phyloP scores from a whole-genome alignment of 2,888 invertebrate genomes.

The Tridacna crocea region DNA sequence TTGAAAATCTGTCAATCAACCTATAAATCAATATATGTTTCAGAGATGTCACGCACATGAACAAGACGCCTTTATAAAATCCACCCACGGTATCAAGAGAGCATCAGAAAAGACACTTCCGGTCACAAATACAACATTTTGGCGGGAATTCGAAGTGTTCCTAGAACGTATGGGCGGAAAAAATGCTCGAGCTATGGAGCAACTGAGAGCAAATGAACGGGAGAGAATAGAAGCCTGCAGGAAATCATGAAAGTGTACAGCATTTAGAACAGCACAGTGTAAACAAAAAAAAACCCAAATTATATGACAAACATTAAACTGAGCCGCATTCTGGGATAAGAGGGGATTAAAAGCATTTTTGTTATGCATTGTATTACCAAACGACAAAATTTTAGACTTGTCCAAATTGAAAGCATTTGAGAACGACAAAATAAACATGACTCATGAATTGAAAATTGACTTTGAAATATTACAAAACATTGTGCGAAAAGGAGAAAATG shows the following conservation, averaged over 20 bases:
- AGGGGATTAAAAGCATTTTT: no score
- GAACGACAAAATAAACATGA: no score
- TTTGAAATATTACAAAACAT: neutral
- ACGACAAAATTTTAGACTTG: no score
- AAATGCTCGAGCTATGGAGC: neutral
- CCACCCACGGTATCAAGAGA: neutral
- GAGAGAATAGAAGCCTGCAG: neutral
- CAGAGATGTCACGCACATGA: constrained; percentile 11
- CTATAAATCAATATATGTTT: neutral
- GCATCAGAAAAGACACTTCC: constrained; percentile 1
- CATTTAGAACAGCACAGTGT: no score
- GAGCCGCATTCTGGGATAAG: no score
- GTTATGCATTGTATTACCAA: no score
- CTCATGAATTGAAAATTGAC: no score
- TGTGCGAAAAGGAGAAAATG: neutral
- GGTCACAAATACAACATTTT: neutral
- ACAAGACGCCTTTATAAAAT: neutral
- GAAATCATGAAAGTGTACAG: neutral
- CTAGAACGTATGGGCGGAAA: neutral
- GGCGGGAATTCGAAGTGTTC: neutral
- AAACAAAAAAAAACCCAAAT: no score
- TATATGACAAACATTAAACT: no score
- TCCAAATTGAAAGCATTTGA: no score
- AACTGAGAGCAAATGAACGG: neutral
- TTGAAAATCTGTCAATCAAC: no score